A percentile compares a stretch with the other conserved stretches of the same genome.
Conservation (phyloP, 2,113 vertebrate species). For the Argyrosomus japonicus region DNA sequence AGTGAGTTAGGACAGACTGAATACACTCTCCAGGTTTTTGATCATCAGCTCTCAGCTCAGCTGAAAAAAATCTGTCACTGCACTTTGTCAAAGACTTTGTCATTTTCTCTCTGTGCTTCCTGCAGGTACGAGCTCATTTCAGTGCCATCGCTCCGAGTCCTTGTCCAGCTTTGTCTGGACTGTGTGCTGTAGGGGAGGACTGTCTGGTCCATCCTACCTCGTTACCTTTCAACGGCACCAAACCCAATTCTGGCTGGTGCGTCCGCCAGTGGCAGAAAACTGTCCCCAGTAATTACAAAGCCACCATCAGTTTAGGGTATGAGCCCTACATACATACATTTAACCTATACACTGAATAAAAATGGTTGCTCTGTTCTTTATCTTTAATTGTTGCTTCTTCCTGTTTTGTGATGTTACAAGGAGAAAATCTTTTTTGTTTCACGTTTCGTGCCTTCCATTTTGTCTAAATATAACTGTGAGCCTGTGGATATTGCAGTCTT, state of each 20-base stretch:
- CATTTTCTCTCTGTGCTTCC: not conserved
- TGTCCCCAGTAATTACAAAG: slow-evolving; percentile 60
- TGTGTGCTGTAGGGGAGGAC: slow-evolving; percentile 62
- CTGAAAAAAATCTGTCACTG: not conserved
- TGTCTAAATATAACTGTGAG: not conserved
- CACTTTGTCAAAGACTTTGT: not conserved
- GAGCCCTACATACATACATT: not conserved
- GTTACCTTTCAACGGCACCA: slow-evolving; percentile 58
- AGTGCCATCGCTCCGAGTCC: slow-evolving; percentile 57
- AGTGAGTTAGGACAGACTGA: not conserved
- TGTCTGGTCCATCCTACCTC: slow-evolving; percentile 57
- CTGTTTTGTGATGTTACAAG: not conserved
- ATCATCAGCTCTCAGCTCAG: not conserved
- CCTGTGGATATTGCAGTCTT: not conserved
- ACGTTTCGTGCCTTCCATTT: not conserved
- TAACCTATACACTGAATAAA: not conserved
- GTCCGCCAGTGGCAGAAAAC: slow-evolving; percentile 80
- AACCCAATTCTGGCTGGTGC: slow-evolving; percentile 76
- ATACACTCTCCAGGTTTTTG: not conserved
- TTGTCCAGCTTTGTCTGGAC: slow-evolving; percentile 48
- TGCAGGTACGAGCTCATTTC: slow-evolving; percentile 79
- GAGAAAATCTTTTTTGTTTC: not conserved
- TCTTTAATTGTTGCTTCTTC: not conserved
- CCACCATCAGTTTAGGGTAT: slow-evolving; percentile 69
- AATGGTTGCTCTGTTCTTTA: not conserved